Percentiles rank a stretch among this genome's conserved stretches.
These are phyloP conservation scores for Phoxinus phoxinus DNA, from an alignment of 2,113 vertebrate genomes.

Conservation along the genomic window DNA sequence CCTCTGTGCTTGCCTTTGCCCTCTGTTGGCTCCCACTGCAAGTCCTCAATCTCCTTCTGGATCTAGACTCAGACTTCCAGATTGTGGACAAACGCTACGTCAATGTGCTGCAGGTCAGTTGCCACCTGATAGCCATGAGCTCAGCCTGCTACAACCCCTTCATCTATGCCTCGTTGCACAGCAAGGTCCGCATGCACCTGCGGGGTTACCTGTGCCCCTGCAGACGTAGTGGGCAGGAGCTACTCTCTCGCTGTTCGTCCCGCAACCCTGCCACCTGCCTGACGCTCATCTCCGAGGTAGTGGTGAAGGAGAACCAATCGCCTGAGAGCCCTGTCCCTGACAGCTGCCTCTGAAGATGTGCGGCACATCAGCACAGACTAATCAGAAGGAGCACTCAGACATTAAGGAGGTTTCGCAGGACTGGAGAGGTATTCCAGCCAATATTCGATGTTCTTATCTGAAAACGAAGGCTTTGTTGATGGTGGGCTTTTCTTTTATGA, in stretches of 20 bases:
- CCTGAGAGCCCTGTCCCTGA: neutral
- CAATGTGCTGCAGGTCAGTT: constrained; percentile 78
- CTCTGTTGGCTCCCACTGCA: constrained; percentile 81
- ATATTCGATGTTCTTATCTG: constrained; percentile 4
- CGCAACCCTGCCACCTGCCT: constrained; percentile 47
- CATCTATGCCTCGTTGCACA: constrained; percentile 83
- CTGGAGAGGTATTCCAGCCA: constrained; percentile 2
- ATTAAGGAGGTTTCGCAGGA: neutral
- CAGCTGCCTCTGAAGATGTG: constrained; percentile 31
- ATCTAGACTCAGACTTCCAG: constrained; percentile 77
- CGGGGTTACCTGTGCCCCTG: constrained; percentile 70
- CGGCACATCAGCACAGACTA: neutral
- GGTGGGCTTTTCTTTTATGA: constrained; percentile 17
- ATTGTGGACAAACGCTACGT: constrained; percentile 78
- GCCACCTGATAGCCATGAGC: constrained; percentile 81
- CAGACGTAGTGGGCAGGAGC: constrained; percentile 45
- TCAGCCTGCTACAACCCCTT: constrained; percentile 83
- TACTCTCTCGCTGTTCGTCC: constrained; percentile 47
- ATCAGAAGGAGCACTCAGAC: neutral
- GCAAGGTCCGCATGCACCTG: constrained; percentile 77
- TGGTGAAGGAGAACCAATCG: constrained; percentile 46
- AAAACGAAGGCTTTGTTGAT: constrained; percentile 4
- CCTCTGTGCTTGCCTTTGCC: constrained; percentile 79
- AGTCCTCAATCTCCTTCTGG: constrained; percentile 79
- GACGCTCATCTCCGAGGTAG: constrained; percentile 47